These are phyloP conservation scores for Epirrita christyi DNA, from an alignment of 2,888 invertebrate genomes.

Conservation along the genomic window DNA sequence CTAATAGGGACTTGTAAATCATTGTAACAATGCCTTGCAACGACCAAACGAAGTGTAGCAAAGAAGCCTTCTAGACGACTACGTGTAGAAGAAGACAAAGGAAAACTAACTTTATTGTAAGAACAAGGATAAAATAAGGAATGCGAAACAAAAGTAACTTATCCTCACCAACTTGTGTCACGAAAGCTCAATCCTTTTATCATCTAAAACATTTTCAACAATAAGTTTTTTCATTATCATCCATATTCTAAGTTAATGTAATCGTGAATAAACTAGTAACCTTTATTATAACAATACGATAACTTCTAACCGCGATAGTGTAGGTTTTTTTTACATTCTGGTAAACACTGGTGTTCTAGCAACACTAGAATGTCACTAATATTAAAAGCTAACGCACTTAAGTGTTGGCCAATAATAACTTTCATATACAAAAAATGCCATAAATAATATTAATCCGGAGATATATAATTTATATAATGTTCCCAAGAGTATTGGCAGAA, in stretches of 20 bases:
- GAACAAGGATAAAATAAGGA: conserved; percentile 24
- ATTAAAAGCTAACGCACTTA: conserved; percentile 78
- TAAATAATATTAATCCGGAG: conserved; percentile 9
- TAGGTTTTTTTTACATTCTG: conserved; percentile 64
- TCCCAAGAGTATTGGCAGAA: conserved; percentile 46
- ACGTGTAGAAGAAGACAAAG: conserved; percentile 50
- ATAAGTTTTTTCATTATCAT: conserved; percentile 77
- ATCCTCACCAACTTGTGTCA: conserved; percentile 74
- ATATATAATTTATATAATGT: conserved; percentile 21
- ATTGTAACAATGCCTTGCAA: conserved; percentile 76
- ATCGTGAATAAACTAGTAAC: conserved; percentile 82
- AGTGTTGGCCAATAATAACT: conserved; percentile 65
- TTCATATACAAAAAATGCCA: conserved; percentile 46
- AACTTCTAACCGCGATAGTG: conserved; percentile 72
- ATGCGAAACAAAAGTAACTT: conserved; percentile 50
- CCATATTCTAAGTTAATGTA: conserved; percentile 77
- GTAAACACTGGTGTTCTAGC: no score
- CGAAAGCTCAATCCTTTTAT: conserved; percentile 81
- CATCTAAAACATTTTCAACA: conserved; percentile 84
- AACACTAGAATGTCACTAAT: conserved; percentile 84
- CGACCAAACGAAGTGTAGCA: conserved; percentile 61
- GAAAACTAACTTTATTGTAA: conserved; percentile 49
- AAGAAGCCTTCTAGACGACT: conserved; percentile 67
- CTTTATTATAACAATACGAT: conserved; percentile 81
- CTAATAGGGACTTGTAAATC: conserved; percentile 78